Evolutionary conservation across 30 jellyfish, hydroid and myxozoan species (phyloP).

Genomic region (Euphysa ruthae): DNA sequence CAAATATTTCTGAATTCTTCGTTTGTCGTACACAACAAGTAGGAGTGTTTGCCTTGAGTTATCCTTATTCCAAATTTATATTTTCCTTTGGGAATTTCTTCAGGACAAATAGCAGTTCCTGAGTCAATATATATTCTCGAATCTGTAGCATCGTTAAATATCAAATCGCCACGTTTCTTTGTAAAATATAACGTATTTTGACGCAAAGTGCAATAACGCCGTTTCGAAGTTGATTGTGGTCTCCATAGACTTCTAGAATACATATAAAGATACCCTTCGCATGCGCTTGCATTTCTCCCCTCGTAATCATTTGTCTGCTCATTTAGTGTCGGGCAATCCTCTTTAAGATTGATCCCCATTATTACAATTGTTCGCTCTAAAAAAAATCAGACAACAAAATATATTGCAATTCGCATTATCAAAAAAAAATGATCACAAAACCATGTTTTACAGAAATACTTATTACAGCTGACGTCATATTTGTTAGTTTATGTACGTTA

Average conservation of each 20-base stretch:
- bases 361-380: no score
- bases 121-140: slow-evolving; percentile 16
- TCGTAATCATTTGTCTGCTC: slow-evolving; percentile 22
- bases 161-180: slow-evolving; percentile 23
- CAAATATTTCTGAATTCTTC: slow-evolving; percentile 26
- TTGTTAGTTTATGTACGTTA: no score
- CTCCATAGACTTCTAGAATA: slow-evolving; percentile 19
- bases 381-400: no score
- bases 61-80: slow-evolving; percentile 9
- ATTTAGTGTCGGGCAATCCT: not conserved
- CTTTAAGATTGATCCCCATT: not conserved
- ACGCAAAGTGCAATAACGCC: slow-evolving; percentile 17
- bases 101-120: slow-evolving; percentile 27
- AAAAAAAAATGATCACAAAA: no score
- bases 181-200: slow-evolving; percentile 14
- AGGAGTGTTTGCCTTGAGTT: slow-evolving; percentile 20
- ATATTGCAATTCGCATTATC: no score
- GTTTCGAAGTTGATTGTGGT: not conserved
- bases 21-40: not conserved
- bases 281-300: not conserved
- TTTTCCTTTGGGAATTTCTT: slow-evolving; percentile 6
- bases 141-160: slow-evolving; percentile 18
- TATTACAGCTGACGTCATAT: no score
- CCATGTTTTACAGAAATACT: no score
- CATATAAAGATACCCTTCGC: slow-evolving; percentile 34